A percentile compares a stretch with the other conserved stretches of the same genome.
Conservation (phyloP, 2,888 invertebrate genomes). For the Oscheius sp. region DNA sequence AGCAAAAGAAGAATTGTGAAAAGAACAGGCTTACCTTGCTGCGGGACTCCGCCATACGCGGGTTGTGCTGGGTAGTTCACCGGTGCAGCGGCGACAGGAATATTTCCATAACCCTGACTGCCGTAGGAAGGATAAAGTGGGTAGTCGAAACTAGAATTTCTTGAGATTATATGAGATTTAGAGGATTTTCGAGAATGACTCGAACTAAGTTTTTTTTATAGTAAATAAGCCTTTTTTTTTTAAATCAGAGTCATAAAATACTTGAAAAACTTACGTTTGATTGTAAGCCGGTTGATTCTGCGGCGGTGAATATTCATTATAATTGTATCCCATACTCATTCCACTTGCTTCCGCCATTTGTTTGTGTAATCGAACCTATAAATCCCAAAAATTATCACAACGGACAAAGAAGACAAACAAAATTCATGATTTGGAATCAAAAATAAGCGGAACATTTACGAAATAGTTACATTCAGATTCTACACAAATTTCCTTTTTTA, state of each 20-base stretch:
- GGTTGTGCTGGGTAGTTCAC: constrained; percentile 37
- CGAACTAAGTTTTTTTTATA: too few species aligned
- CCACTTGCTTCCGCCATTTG: constrained; percentile 60
- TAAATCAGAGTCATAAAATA: too few species aligned
- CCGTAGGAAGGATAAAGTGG: constrained; percentile 36
- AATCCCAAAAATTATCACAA: background rate
- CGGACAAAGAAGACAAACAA: too few species aligned
- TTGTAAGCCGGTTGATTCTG: constrained; percentile 28
- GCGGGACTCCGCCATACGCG: constrained; percentile 23
- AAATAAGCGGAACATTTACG: too few species aligned
- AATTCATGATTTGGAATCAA: too few species aligned
- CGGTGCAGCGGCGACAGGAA: constrained; percentile 42
- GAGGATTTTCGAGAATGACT: too few species aligned
- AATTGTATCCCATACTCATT: constrained; percentile 34
- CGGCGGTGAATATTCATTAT: constrained; percentile 58
- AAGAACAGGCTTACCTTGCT: constrained; percentile 29
- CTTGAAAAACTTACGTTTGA: constrained; percentile 23
- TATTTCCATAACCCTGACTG: constrained; percentile 36
- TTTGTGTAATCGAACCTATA: constrained; percentile 63
- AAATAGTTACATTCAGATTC: too few species aligned
- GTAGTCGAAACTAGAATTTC: constrained; percentile 37
- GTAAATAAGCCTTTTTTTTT: too few species aligned
- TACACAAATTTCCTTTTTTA: too few species aligned
- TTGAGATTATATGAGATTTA: too few species aligned
- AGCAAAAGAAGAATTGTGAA: background rate